A percentile compares a stretch with the other conserved stretches of the same genome.
These are phyloP conservation scores for Stenchaetothrips biformis DNA, from an alignment of 2,888 invertebrate species.

Conservation along the genomic window DNA sequence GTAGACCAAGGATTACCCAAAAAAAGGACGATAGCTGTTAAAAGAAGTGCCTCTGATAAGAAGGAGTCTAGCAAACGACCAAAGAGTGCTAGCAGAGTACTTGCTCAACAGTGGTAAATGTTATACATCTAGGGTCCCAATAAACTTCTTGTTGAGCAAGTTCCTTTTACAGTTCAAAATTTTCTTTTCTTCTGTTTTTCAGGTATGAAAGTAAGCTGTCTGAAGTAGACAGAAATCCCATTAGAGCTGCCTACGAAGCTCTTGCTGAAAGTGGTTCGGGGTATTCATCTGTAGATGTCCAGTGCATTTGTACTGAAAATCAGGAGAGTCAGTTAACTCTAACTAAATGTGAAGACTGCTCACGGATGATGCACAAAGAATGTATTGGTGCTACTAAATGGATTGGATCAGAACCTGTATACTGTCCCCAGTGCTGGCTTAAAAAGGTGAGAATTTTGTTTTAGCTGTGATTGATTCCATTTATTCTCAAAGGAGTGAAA, in stretches of 20 bases:
- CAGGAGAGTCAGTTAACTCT: conserved; percentile 38
- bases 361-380: conserved; percentile 56
- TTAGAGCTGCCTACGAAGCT: conserved; percentile 6
- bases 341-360: conserved; percentile 56
- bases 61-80: background rate
- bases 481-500: too few relatives aligned
- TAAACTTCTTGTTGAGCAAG: conserved; percentile 36
- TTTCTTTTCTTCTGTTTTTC: background rate
- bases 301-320: conserved; percentile 48
- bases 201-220: conserved; percentile 42
- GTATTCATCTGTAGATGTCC: conserved; percentile 36
- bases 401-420: conserved; percentile 47
- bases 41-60: conserved; percentile 34
- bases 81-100: too few relatives aligned
- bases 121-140: background rate
- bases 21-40: conserved; percentile 30
- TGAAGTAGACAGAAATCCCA: conserved; percentile 35
- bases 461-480: background rate
- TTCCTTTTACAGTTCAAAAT: conserved; percentile 33
- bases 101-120: background rate
- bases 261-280: conserved; percentile 28
- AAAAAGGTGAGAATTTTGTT: conserved; percentile 38
- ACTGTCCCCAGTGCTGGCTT: conserved; percentile 64
- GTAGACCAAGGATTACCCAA: too few relatives aligned
- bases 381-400: conserved; percentile 54